Base-by-base conservation (phyloP, 2,888 invertebrate genomes). In the Actias luna region DNA sequence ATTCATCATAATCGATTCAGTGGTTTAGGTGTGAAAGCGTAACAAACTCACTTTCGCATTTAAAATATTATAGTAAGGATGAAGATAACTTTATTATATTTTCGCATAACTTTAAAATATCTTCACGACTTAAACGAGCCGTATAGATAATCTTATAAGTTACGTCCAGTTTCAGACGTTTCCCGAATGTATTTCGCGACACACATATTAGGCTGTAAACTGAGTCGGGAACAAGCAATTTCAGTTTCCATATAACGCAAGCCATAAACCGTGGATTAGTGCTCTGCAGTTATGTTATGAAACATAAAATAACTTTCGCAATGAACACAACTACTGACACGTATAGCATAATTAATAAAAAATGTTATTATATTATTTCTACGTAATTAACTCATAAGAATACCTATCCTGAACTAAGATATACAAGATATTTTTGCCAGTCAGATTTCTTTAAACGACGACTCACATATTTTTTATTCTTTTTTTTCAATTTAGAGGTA, bases 281-380 rank as follows among this genome's bases (percentile, higher is more conserved):
- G 58, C 42, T 57, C 29, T 58, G 61, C 58, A 62, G 61, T 62
- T 58, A 62, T 58, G 61, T 62, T 62, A 39, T 57, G 57, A 62
- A 62, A 62, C 61, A 62, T 62, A 62, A 79, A 79, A 75, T 70
- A 82, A 85, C 79, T 82, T 83, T 75, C 70, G 78, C 75, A 77
- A 80, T 82, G 75, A 83, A 82, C 80, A 77, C 69, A n/a, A 52
- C 33, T 39, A 22, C 42, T 39, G 31, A 62, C 65, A 65, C 64
- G 42, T 42, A 42, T 18, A 18, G 18, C 7, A 18, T 18, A 42
- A 42, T 42, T 42, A 42, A 42, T 42, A 18, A 42, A 42, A 42
- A n/a, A n/a, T 39, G 16, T 42, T 7, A 5, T 18, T 8, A 18
- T 18, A 8, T n/a, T n/a, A n/a, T 39, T 39, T 39, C 3, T 5